These are phyloP conservation scores for Drosophila demipolita DNA, from an alignment of 2,888 invertebrate genomes.

Conservation along the genomic window DNA sequence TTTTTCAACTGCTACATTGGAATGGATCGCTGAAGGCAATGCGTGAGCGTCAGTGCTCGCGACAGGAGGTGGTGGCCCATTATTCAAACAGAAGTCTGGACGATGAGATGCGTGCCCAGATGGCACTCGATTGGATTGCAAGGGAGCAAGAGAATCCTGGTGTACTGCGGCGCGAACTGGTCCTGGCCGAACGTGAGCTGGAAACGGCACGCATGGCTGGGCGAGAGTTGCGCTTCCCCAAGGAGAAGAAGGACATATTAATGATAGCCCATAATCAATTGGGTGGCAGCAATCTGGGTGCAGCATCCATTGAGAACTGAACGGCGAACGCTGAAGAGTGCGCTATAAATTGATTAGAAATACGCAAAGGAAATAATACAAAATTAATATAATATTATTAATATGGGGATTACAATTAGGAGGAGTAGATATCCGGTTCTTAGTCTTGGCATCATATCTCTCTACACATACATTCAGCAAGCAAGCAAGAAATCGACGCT, in stretches of 20 bases:
- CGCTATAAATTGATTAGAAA: constrained; percentile 31
- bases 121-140: constrained; percentile 98
- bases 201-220: constrained; percentile 94
- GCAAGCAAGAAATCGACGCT: constrained; percentile 46
- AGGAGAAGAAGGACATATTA: constrained; percentile 97
- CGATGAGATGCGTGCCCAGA: constrained; percentile 97
- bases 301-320: constrained; percentile 74
- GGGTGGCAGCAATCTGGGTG: constrained; percentile 84
- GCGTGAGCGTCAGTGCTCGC: constrained; percentile 96
- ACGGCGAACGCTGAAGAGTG: constrained; percentile 26
- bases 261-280: constrained; percentile 95
- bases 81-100: constrained; percentile 96
- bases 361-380: neutral
- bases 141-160: constrained; percentile 91
- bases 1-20: constrained; percentile 98
- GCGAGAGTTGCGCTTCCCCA: constrained; percentile 95
- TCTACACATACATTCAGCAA: constrained; percentile 22
- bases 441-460: constrained; percentile 43
- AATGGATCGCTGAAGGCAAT: constrained; percentile 98
- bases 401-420: constrained; percentile 17
- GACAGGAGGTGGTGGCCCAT: constrained; percentile 96
- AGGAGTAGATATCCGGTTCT: constrained; percentile 18
- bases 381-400: constrained; percentile 9
- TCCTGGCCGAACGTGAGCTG: constrained; percentile 94
- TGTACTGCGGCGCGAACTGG: constrained; percentile 92